A percentile compares a stretch with the other conserved stretches of the same genome.
These are phyloP conservation scores for Drosophila mercatorum DNA, from an alignment of 2,888 invertebrate species.

Conservation along the genomic window DNA sequence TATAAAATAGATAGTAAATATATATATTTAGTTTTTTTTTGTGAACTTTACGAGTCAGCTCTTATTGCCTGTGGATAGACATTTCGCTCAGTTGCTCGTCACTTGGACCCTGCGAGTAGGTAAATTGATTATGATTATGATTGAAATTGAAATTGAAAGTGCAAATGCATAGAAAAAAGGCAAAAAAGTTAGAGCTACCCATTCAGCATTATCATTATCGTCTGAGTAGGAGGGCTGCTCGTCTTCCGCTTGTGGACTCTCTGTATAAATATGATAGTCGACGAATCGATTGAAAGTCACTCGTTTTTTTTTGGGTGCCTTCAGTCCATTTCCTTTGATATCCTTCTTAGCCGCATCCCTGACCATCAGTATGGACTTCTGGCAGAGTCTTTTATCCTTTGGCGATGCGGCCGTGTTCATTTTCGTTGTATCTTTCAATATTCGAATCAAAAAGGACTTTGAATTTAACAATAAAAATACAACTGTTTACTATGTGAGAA, in stretches of 20 bases:
- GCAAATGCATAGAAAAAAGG: too few species aligned
- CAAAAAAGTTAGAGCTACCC: conserved; percentile 20
- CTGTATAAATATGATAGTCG: conserved; percentile 36
- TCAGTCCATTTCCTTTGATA: too few species aligned
- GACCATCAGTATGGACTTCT: conserved; percentile 16
- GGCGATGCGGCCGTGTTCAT: conserved; percentile 4
- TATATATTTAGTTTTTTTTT: not conserved
- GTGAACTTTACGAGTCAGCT: not conserved
- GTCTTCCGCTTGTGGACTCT: conserved; percentile 5
- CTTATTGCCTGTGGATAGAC: not conserved
- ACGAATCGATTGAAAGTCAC: conserved; percentile 52
- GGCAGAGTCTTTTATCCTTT: not conserved
- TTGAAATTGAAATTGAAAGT: not conserved
- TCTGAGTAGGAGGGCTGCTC: not conserved
- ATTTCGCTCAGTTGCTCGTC: not conserved
- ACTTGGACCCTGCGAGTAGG: conserved; percentile 1
- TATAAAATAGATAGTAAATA: not conserved
- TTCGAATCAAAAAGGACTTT: not conserved
- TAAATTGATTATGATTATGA: not conserved
- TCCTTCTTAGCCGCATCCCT: not conserved
- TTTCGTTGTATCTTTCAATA: not conserved
- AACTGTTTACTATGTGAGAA: not conserved
- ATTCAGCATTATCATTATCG: not conserved
- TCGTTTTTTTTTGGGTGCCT: conserved; percentile 31
- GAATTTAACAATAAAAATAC: not conserved